phyloP scores from a whole-genome alignment of 2,888 invertebrate genomes.

The Parasteatoda lunata region DNA sequence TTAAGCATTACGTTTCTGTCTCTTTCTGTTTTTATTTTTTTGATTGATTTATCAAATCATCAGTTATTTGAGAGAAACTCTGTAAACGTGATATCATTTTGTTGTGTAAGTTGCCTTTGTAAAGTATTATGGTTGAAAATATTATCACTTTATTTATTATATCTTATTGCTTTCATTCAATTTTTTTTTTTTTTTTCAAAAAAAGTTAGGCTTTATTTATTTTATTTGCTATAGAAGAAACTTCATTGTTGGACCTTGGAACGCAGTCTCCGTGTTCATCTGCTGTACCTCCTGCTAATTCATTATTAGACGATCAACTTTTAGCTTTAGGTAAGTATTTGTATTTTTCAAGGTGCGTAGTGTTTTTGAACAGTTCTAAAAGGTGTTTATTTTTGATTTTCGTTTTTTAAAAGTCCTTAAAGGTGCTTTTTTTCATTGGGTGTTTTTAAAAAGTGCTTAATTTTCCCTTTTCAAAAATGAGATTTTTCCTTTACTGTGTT shows the following conservation, averaged over 20 bases:
- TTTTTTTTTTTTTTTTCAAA: background rate
- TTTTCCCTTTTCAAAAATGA: too few species aligned
- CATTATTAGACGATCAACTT: conserved; percentile 73
- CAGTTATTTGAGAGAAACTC: too few species aligned
- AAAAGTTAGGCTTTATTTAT: background rate
- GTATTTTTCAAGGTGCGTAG: too few species aligned
- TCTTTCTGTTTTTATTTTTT: too few species aligned
- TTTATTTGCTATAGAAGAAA: conserved; percentile 33
- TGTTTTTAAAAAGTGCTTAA: too few species aligned
- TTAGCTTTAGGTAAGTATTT: conserved; percentile 71
- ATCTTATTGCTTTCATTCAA: background rate
- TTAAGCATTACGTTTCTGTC: too few species aligned
- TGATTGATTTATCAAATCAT: too few species aligned
- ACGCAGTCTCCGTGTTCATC: conserved; percentile 72
- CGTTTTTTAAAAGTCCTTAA: too few species aligned
- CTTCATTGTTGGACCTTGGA: conserved; percentile 77
- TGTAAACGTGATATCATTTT: background rate
- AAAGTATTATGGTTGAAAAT: background rate
- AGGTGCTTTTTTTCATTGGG: too few species aligned
- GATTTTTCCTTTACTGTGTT: too few species aligned
- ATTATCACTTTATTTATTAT: background rate
- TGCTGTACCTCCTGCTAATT: background rate
- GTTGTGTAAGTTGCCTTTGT: background rate
- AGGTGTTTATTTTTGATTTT: too few species aligned
- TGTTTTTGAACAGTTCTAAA: too few species aligned